Evolutionary conservation across 2,797 vertebrate species (phyloP).

Genomic region (Alcedo quadribrachys): DNA sequence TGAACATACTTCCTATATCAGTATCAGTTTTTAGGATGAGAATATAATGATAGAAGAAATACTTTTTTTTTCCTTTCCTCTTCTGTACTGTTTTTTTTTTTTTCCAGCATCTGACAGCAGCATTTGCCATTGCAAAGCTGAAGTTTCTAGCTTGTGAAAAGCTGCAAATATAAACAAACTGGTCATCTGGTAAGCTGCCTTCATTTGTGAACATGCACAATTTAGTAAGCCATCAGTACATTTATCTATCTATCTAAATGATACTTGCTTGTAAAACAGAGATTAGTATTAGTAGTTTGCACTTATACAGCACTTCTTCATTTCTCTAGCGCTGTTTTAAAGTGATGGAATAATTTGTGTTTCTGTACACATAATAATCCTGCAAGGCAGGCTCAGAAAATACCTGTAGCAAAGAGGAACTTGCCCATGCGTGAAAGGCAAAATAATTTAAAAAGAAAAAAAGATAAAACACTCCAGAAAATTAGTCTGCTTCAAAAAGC

Average conservation of each 20-base stretch:
- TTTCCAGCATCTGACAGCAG: neutral
- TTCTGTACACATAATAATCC: conserved; percentile 46
- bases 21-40: neutral
- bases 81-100: neutral
- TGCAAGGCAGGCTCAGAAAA: conserved; percentile 61
- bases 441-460: conserved; percentile 5
- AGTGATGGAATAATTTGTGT: conserved; percentile 32
- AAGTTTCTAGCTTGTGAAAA: conserved; percentile 5
- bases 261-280: neutral
- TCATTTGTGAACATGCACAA: neutral
- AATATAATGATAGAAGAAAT: neutral
- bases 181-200: neutral
- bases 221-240: neutral
- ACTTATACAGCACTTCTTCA: neutral
- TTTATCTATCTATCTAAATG: neutral
- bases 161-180: neutral
- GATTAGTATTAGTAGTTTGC: neutral
- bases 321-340: neutral
- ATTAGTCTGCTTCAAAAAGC: conserved; percentile 73
- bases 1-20: neutral
- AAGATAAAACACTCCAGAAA: conserved; percentile 65
- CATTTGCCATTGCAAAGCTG: neutral
- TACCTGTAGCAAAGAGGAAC: conserved; percentile 70
- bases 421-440: conserved; percentile 71
- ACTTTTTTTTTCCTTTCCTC: neutral